Conservation (phyloP, 2,888 invertebrate genomes). For the Oscheius onirici region DNA sequence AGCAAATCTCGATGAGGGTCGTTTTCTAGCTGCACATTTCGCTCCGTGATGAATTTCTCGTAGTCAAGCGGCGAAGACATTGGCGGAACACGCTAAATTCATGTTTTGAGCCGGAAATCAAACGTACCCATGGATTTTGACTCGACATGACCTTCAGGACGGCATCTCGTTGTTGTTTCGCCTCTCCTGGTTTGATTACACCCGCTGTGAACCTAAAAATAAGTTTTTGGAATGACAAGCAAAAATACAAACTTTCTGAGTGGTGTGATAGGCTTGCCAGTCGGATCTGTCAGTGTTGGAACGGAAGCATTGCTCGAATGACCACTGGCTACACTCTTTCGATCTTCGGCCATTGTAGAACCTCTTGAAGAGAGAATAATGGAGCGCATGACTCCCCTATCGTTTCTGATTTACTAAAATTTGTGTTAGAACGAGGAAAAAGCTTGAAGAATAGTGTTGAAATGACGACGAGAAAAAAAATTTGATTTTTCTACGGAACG, state of each 20-base stretch:
- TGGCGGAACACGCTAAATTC: slow-evolving; percentile 61
- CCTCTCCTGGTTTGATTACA: slow-evolving; percentile 67
- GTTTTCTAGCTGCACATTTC: slow-evolving; percentile 66
- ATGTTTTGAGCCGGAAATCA: not conserved
- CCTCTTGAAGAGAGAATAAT: slow-evolving; percentile 28
- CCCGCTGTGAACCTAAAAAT: slow-evolving; percentile 64
- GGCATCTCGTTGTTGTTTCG: slow-evolving; percentile 67
- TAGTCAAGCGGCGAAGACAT: slow-evolving; percentile 66
- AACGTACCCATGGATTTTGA: slow-evolving; percentile 60
- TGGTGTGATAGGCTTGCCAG: slow-evolving; percentile 44
- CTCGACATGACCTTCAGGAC: slow-evolving; percentile 62
- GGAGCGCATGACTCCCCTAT: slow-evolving; percentile 20
- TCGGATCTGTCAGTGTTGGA: slow-evolving; percentile 50
- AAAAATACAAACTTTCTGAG: slow-evolving; percentile 46
- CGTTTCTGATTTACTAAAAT: not conserved
- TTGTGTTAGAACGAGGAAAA: too few species aligned
- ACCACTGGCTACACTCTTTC: slow-evolving; percentile 54
- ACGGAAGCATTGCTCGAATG: slow-evolving; percentile 55
- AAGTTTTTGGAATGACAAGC: not conserved
- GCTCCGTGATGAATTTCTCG: slow-evolving; percentile 66
- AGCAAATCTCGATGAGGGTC: slow-evolving; percentile 67
- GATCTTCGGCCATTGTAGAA: slow-evolving; percentile 45
- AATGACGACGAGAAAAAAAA: too few species aligned
- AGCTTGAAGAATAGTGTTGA: too few species aligned
- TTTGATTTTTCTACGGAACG: too few species aligned